Evolutionary conservation across 2,113 vertebrate genomes (phyloP).

Genomic region (Diadophis punctatus): DNA sequence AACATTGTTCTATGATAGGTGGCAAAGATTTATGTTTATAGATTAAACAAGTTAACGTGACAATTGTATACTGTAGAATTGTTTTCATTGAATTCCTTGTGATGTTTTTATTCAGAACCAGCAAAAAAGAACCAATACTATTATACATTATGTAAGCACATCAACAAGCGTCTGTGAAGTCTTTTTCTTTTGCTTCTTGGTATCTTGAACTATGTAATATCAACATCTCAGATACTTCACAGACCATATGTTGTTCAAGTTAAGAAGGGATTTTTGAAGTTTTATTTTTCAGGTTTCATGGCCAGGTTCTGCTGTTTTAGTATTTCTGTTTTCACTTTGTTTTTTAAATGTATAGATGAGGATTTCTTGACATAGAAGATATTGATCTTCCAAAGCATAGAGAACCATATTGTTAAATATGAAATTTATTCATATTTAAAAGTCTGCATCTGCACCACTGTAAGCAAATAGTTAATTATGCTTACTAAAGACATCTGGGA

Average conservation of each 20-base stretch:
- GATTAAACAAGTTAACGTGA: not conserved
- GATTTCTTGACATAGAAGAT: not conserved
- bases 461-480: constrained; percentile 38
- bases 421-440: constrained; percentile 16
- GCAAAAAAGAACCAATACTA: not conserved
- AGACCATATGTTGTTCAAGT: not conserved
- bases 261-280: not conserved
- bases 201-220: not conserved
- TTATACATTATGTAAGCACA: not conserved
- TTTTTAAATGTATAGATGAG: not conserved
- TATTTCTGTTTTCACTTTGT: not conserved
- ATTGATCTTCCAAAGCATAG: not conserved
- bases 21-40: not conserved
- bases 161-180: not conserved
- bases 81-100: not conserved
- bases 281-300: not conserved
- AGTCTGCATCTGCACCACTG: constrained; percentile 22
- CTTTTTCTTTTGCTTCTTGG: not conserved
- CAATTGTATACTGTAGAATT: not conserved
- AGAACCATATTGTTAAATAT: not conserved
- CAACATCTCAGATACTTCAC: not conserved
- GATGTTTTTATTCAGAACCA: not conserved
- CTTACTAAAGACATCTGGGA: constrained; percentile 35
- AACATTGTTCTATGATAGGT: not conserved
- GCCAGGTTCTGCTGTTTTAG: not conserved